Percentiles rank a stretch among this genome's conserved stretches.
Evolutionary conservation across 2,888 invertebrate genomes (phyloP).

Genomic region (Conops quadrifasciatus): DNA sequence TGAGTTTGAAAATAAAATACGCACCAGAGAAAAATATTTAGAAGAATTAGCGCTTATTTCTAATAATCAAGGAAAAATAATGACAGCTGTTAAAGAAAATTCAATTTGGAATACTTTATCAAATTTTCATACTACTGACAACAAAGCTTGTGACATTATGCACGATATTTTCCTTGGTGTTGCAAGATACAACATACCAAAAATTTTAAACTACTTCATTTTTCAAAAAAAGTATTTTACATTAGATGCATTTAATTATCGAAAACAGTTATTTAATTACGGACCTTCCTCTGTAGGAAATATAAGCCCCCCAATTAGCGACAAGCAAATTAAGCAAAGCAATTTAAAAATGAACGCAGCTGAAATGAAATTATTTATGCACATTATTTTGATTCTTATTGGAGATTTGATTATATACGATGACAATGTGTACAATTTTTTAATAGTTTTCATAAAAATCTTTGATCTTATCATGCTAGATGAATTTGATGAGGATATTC

Average conservation of each 20-base stretch:
- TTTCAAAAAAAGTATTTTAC: too few species aligned
- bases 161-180: conserved; percentile 42
- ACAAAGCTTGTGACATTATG: conserved; percentile 40
- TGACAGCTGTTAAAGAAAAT: conserved; percentile 25
- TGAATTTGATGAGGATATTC: conserved; percentile 34
- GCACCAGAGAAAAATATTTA: conserved; percentile 33
- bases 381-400: conserved; percentile 38
- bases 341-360: conserved; percentile 40
- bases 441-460: conserved; percentile 37
- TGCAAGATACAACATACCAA: conserved; percentile 27
- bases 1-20: conserved; percentile 35
- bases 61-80: neutral
- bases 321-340: conserved; percentile 35
- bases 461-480: conserved; percentile 32
- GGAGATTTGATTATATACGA: conserved; percentile 37
- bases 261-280: conserved; percentile 40
- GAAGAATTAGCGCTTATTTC: conserved; percentile 30
- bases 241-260: too few species aligned
- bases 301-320: conserved; percentile 38
- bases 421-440: conserved; percentile 38
- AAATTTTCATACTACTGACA: conserved; percentile 41
- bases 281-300: conserved; percentile 30
- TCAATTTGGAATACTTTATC: conserved; percentile 29
- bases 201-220: conserved; percentile 1
- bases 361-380: conserved; percentile 41